Evolutionary conservation across 1,140 invertebrate species (phyloP).

Genomic region (Lordiphosa clarofinis): DNA sequence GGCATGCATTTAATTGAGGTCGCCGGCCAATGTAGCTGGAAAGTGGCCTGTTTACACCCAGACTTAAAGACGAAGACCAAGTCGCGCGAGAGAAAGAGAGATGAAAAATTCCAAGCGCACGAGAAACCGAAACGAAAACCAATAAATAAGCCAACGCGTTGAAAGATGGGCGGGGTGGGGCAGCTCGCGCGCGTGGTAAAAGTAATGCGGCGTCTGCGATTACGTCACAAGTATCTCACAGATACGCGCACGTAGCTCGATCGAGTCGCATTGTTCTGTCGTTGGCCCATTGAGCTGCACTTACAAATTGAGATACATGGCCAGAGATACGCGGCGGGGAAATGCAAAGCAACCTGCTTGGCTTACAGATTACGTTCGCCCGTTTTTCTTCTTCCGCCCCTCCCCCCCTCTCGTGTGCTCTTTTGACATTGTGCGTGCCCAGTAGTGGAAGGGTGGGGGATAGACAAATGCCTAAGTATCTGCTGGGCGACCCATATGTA

Average conservation of each 20-base stretch:
- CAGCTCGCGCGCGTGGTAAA: conserved; percentile 26
- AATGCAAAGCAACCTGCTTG: conserved; percentile 15
- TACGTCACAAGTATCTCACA: conserved; percentile 46
- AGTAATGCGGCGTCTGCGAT: conserved; percentile 33
- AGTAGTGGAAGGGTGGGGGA: background rate
- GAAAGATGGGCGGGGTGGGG: conserved; percentile 4
- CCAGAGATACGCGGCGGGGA: conserved; percentile 7
- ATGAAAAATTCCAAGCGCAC: conserved; percentile 33
- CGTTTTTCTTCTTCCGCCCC: background rate
- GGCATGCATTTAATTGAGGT: conserved; percentile 46
- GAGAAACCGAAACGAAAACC: conserved; percentile 36
- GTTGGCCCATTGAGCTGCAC: conserved; percentile 7
- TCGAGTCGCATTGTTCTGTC: conserved; percentile 19
- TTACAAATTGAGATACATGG: conserved; percentile 27
- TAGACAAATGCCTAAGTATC: conserved; percentile 2
- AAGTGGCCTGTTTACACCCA: conserved; percentile 28
- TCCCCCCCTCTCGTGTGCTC: too few species aligned
- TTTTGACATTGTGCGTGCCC: too few species aligned
- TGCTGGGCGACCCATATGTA: conserved; percentile 1
- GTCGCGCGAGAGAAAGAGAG: conserved; percentile 10
- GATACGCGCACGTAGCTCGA: conserved; percentile 34
- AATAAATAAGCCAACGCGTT: conserved; percentile 39
- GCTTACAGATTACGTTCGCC: conserved; percentile 10
- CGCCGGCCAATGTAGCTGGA: conserved; percentile 24
- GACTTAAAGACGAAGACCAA: background rate